phyloP scores from a whole-genome alignment of 1,140 invertebrate genomes.

The Leguminivora glycinivorella region DNA sequence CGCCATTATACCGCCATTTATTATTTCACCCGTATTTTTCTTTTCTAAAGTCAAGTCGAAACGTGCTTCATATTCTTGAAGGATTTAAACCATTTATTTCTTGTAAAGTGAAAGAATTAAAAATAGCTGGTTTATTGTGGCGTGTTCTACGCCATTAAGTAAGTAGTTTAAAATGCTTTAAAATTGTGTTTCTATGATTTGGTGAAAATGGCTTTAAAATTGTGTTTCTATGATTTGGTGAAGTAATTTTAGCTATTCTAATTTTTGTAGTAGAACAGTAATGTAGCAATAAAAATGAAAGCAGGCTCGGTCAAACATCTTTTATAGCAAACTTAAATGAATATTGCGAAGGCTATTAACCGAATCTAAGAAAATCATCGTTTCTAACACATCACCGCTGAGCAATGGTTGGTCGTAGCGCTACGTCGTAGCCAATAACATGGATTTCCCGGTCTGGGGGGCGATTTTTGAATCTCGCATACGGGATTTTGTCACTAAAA shows the following conservation, averaged over 20 bases:
- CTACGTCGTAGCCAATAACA: too few species aligned
- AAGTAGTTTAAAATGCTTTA: slow-evolving; percentile 57
- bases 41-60: slow-evolving; percentile 66
- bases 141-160: slow-evolving; percentile 51
- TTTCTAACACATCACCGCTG: too few species aligned
- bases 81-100: slow-evolving; percentile 53
- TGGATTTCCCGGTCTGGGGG: too few species aligned
- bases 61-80: slow-evolving; percentile 62
- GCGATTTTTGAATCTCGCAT: too few species aligned
- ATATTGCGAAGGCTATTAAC: too few species aligned
- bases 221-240: slow-evolving; percentile 39
- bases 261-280: too few species aligned
- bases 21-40: slow-evolving; percentile 72
- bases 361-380: too few species aligned
- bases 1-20: slow-evolving; percentile 77
- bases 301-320: too few species aligned
- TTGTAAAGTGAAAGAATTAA: slow-evolving; percentile 60
- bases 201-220: slow-evolving; percentile 37
- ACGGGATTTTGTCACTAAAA: too few species aligned
- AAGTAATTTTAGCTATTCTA: too few species aligned
- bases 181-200: slow-evolving; percentile 50
- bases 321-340: neutral
- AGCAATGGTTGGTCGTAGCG: too few species aligned
- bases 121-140: slow-evolving; percentile 55
- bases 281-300: too few species aligned